Conservation (phyloP, 2,797 vertebrate species). For the Acipenser oxyrinchus region DNA sequence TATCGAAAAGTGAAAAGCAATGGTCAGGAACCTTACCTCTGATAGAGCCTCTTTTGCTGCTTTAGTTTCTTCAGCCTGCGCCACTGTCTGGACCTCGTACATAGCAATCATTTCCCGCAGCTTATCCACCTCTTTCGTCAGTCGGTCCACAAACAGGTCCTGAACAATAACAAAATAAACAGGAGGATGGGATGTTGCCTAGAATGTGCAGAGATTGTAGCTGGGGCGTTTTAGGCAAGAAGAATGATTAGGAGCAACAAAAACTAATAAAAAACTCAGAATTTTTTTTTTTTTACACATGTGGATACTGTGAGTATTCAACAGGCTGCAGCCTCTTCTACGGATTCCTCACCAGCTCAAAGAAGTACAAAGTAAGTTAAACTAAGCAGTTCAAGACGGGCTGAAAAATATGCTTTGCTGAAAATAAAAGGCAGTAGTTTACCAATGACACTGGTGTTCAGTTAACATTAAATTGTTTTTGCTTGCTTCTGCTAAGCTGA, state of each 20-base stretch:
- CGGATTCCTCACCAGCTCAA: neutral
- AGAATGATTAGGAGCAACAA: neutral
- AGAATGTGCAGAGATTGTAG: neutral
- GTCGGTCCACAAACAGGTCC: conserved; percentile 78
- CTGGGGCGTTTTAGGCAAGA: neutral
- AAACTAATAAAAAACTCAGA: neutral
- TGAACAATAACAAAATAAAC: conserved; percentile 29
- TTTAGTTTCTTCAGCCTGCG: conserved; percentile 69
- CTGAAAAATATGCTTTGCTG: neutral
- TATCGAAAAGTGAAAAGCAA: conserved; percentile 1
- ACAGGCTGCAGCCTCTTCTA: too few relatives aligned
- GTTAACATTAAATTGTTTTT: neutral
- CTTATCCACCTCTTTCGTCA: conserved; percentile 55
- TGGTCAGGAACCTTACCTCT: conserved; percentile 60
- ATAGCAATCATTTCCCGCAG: conserved; percentile 64
- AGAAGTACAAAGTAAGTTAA: neutral
- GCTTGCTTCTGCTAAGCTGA: neutral
- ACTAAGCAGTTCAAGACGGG: neutral
- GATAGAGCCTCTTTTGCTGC: conserved; percentile 57
- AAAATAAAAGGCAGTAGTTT: too few relatives aligned
- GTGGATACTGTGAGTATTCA: too few relatives aligned
- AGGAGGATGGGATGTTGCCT: neutral
- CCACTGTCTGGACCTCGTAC: conserved; percentile 58
- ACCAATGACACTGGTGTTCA: too few relatives aligned
- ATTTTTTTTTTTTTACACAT: too few relatives aligned